These are phyloP conservation scores for Cerceris ruficornis DNA, from an alignment of 2,888 invertebrate species.

Conservation along the genomic window DNA sequence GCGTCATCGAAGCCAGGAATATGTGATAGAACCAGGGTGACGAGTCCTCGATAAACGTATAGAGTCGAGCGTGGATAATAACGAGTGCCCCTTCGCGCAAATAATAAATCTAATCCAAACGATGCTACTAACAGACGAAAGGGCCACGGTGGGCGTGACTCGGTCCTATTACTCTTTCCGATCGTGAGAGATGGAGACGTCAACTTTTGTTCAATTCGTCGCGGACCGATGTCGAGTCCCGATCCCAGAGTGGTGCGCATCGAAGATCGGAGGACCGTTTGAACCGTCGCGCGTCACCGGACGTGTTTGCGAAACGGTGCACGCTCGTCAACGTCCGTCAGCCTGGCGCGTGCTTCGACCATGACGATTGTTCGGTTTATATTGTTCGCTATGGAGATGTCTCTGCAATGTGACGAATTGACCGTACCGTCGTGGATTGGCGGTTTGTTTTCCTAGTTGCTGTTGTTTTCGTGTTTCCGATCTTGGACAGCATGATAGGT, in stretches of 20 bases:
- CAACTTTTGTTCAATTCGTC: constrained; percentile 78
- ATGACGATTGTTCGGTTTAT: constrained; percentile 63
- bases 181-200: constrained; percentile 77
- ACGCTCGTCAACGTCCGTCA: constrained; percentile 29
- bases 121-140: constrained; percentile 64
- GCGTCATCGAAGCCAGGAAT: constrained; percentile 15
- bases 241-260: constrained; percentile 29
- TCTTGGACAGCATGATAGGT: too few relatives aligned
- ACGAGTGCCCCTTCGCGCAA: constrained; percentile 70
- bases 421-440: neutral
- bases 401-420: constrained; percentile 51
- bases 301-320: constrained; percentile 46
- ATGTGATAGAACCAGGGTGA: constrained; percentile 14
- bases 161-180: constrained; percentile 59
- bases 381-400: constrained; percentile 61
- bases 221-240: constrained; percentile 74
- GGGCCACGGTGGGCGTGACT: constrained; percentile 76
- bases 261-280: constrained; percentile 26
- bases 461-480: neutral
- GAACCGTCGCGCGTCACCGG: constrained; percentile 35
- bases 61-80: constrained; percentile 77
- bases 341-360: constrained; percentile 58
- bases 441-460: constrained; percentile 6
- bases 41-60: constrained; percentile 62
- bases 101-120: constrained; percentile 74